Conservation (phyloP, 2,113 vertebrate genomes). For the Hydropotes inermis region DNA sequence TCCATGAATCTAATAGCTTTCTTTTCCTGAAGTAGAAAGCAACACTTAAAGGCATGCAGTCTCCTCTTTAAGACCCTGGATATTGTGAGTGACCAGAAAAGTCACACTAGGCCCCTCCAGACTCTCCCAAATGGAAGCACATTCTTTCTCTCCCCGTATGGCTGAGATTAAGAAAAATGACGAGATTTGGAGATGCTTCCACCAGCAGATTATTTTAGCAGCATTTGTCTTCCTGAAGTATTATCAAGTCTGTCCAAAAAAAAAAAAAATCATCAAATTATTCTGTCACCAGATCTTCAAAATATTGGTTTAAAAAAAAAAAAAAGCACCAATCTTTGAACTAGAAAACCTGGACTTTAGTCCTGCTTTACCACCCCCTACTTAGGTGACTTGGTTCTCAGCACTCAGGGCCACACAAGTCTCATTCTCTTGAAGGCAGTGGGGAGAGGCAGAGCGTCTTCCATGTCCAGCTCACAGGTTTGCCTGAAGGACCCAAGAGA, state of each 20-base stretch:
- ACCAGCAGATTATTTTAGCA: neutral
- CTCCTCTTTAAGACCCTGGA: neutral
- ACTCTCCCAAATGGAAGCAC: neutral
- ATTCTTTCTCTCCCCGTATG: neutral
- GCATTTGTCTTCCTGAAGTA: neutral
- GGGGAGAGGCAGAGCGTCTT: neutral
- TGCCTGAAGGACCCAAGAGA: constrained; percentile 18
- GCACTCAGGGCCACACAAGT: neutral
- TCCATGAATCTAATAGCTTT: neutral
- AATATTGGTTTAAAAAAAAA: neutral
- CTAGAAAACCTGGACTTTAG: neutral
- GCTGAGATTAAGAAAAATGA: neutral
- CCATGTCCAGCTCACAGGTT: neutral
- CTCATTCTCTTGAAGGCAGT: neutral
- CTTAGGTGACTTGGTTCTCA: neutral
- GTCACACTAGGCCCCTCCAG: neutral
- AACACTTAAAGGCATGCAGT: neutral
- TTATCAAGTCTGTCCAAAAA: neutral
- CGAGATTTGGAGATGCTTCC: neutral
- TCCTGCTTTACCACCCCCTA: neutral
- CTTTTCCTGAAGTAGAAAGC: neutral
- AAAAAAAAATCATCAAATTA: neutral
- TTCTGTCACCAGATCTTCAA: neutral
- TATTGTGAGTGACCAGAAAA: neutral
- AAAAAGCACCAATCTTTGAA: neutral